Base-by-base conservation (phyloP, 2,113 vertebrate genomes). In the Chiloscyllium plagiosum region DNA sequence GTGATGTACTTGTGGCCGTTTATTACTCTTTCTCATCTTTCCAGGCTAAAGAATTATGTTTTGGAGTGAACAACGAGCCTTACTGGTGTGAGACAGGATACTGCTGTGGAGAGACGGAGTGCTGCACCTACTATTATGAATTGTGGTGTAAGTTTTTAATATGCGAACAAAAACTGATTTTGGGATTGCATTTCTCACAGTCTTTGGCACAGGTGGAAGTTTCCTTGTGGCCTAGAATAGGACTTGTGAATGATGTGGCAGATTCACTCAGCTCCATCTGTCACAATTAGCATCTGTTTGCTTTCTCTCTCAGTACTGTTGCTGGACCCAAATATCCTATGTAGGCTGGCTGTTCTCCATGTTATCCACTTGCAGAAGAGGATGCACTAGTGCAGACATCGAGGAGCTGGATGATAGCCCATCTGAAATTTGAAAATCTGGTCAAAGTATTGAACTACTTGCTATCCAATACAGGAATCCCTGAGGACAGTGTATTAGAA, bases 121-220 rank as follows among this genome's bases (percentile, higher is more conserved):
- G 98, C 97, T 98, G 98, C 97, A 98, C 98, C 50, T 98, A 98
- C 96, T 98, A 98, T 97, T 98, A 98, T 33, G 98, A 98, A 96
- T 97, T 98, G 20, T 98, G 98, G 98, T 98, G 98, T 98, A 97
- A 97, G 98, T 98, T 42, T 80, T 19, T 76, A 20, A 6, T 17
- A 10, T 19, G n/a, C 6, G 89, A 33, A 93, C 61, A 93, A 33
- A 66, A 65, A 65, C 19, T 7, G 2, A 33, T 19, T 68, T 19
- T 19, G 6, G 37, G 80, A 42, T 93, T 37, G 8, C 66, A 20
- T 93, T 66, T 68, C 89, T 56, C 24, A 52, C 56, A 26, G 86
- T 56, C 86, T 92, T 65, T 15, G 26, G 61, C 17, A 19, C 56
- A 92, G 65, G 80, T 83, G 37, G 80, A 61, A 93, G n/a, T 37